These are phyloP conservation scores for Leptinotarsa rubiginosa DNA, from an alignment of 2,888 invertebrate genomes.

Conservation along the genomic window DNA sequence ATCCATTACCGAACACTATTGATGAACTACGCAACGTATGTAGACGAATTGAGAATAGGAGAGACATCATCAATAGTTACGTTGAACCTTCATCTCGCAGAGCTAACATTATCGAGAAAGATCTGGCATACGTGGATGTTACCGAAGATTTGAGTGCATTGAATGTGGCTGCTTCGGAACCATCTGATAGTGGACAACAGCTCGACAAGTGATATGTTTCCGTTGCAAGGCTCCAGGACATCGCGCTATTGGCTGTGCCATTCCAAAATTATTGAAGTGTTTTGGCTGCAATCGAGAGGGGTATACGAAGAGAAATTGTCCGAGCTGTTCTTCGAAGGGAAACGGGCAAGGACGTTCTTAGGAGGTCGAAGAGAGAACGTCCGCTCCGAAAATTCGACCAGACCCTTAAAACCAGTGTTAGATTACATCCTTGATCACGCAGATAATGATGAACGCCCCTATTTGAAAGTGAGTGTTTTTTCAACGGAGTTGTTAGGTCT, in stretches of 20 bases:
- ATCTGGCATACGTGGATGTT: background rate
- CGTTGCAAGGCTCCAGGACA: conserved; percentile 34
- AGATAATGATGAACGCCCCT: conserved; percentile 31
- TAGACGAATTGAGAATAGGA: background rate
- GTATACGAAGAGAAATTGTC: conserved; percentile 23
- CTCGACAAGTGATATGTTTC: conserved; percentile 20
- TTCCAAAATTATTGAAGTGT: conserved; percentile 9
- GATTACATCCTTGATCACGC: conserved; percentile 27
- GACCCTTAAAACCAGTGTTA: background rate
- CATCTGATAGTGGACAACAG: background rate
- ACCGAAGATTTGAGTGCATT: background rate
- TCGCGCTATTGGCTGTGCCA: conserved; percentile 27
- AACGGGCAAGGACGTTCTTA: conserved; percentile 29
- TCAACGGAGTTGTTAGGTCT: conserved; percentile 18
- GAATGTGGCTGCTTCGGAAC: background rate
- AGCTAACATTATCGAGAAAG: conserved; percentile 6
- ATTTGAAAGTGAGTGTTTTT: conserved; percentile 24
- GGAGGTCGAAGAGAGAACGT: background rate
- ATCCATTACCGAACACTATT: background rate
- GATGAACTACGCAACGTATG: conserved; percentile 15
- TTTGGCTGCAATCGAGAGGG: conserved; percentile 27
- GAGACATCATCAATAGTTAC: conserved; percentile 4
- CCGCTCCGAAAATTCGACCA: background rate
- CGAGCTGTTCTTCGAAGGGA: conserved; percentile 22
- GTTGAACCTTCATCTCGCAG: conserved; percentile 1